Conservation (phyloP, 1,140 invertebrate species). For the Cyphomyrmex costatus region DNA sequence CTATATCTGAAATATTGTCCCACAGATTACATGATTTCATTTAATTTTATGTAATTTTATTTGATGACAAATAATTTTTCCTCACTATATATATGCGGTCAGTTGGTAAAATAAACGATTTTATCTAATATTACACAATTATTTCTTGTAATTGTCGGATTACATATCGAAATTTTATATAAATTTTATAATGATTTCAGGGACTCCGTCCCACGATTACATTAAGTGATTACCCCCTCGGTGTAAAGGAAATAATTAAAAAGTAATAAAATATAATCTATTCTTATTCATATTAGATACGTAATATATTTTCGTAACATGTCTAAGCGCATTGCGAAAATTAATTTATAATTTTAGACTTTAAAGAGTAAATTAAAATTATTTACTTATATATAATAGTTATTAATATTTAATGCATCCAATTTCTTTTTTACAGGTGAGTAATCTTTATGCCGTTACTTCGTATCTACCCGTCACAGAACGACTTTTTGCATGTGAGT, state of each 20-base stretch:
- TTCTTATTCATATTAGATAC: not conserved
- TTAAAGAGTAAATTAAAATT: not conserved
- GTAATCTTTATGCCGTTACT: conserved; percentile 70
- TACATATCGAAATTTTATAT: too few relatives aligned
- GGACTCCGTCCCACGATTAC: too few relatives aligned
- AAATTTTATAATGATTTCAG: too few relatives aligned
- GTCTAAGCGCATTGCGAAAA: not conserved
- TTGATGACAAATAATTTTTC: too few relatives aligned
- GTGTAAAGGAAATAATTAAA: not conserved
- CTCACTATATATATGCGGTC: too few relatives aligned
- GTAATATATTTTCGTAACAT: not conserved
- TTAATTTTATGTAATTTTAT: too few relatives aligned
- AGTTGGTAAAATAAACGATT: too few relatives aligned
- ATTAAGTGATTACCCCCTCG: too few relatives aligned
- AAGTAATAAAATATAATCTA: not conserved
- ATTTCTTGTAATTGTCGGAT: too few relatives aligned
- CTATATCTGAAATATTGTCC: too few relatives aligned
- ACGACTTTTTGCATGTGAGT: conserved; percentile 40
- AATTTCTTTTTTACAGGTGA: conserved; percentile 79
- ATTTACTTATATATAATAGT: not conserved
- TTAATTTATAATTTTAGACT: not conserved
- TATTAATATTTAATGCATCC: conserved; percentile 1
- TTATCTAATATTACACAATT: too few relatives aligned
- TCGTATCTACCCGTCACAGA: conserved; percentile 16
- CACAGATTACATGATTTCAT: too few relatives aligned